These are phyloP conservation scores for Cettia cetti DNA, from an alignment of 2,113 vertebrate genomes.

Conservation along the genomic window DNA sequence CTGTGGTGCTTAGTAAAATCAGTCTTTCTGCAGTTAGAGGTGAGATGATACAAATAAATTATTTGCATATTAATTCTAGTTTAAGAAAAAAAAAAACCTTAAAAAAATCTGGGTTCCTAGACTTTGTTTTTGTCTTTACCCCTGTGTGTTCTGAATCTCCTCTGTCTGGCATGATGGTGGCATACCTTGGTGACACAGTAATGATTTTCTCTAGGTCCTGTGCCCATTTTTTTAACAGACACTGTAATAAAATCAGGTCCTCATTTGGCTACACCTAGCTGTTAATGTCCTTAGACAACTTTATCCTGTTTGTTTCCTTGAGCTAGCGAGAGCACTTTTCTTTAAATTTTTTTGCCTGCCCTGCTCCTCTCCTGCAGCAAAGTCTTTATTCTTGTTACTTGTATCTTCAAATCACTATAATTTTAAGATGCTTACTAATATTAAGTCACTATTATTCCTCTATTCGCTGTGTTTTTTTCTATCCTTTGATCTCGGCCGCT, in stretches of 20 bases:
- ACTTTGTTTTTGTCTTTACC: background rate
- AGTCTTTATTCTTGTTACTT: background rate
- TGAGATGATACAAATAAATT: background rate
- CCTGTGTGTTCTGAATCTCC: background rate
- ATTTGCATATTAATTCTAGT: background rate
- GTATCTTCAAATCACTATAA: background rate
- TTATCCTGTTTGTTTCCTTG: background rate
- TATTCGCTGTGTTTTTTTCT: background rate
- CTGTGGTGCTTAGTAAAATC: background rate
- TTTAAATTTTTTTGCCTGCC: background rate
- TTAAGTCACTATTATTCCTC: background rate
- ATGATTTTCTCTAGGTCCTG: background rate
- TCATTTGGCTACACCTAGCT: background rate
- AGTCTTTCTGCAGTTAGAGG: background rate
- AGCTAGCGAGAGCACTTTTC: background rate
- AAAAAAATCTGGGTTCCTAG: background rate
- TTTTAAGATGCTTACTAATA: background rate
- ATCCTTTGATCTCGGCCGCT: rapidly evolving
- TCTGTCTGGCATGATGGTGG: background rate
- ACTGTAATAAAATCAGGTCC: background rate
- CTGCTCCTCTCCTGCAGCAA: background rate
- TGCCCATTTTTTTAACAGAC: background rate
- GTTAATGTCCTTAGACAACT: background rate
- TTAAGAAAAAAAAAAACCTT: background rate
- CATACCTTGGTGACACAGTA: background rate